Evolutionary conservation across 2,113 vertebrate genomes (phyloP).

Genomic region (Epinephelus moara): DNA sequence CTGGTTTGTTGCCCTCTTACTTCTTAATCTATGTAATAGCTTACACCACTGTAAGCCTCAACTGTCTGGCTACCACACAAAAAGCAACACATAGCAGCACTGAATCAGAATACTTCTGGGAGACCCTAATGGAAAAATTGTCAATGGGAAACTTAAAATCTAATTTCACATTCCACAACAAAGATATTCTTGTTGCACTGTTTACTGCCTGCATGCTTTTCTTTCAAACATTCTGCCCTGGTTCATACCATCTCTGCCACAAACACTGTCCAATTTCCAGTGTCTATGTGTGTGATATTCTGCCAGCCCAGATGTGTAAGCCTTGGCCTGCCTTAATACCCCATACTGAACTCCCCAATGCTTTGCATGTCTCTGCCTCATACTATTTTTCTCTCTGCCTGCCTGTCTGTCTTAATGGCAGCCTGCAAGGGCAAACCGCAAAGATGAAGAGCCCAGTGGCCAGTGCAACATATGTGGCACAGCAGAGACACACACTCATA

Average conservation of each 20-base stretch:
- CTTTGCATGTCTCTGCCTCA: slow-evolving; percentile 18
- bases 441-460: slow-evolving; percentile 55
- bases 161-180: slow-evolving; percentile 44
- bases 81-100: slow-evolving; percentile 10
- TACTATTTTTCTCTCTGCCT: slow-evolving; percentile 29
- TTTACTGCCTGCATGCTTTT: slow-evolving; percentile 40
- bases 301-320: slow-evolving; percentile 47
- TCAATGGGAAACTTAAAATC: slow-evolving; percentile 43
- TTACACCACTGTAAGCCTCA: background rate
- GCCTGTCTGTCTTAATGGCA: slow-evolving; percentile 43
- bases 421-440: slow-evolving; percentile 48
- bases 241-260: slow-evolving; percentile 43
- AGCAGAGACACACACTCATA: slow-evolving; percentile 47
- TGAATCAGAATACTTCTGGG: slow-evolving; percentile 13
- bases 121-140: slow-evolving; percentile 26
- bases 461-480: slow-evolving; percentile 46
- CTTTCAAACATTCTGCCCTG: slow-evolving; percentile 49
- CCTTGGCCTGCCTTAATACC: slow-evolving; percentile 33
- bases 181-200: slow-evolving; percentile 30
- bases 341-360: slow-evolving; percentile 30
- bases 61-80: background rate
- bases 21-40: slow-evolving; percentile 6
- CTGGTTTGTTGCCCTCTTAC: slow-evolving; percentile 1
- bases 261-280: slow-evolving; percentile 39
- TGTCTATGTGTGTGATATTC: slow-evolving; percentile 52